These are phyloP conservation scores for Drosophila aldrichi DNA, from an alignment of 2,888 invertebrate species.

Conservation along the genomic window DNA sequence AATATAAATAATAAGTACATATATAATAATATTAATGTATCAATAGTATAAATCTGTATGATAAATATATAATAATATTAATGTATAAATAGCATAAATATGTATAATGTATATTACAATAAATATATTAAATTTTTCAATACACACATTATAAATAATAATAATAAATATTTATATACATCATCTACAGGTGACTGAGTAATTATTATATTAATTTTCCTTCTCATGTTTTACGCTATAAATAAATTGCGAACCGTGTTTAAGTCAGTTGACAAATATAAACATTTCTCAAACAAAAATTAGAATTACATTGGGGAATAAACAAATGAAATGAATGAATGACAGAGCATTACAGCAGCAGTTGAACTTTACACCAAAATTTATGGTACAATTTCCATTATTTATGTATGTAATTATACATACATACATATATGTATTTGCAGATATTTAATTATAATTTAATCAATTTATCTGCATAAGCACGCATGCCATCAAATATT, in stretches of 20 bases:
- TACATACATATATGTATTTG: background rate
- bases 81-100: no score
- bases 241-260: background rate
- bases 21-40: background rate
- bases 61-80: no score
- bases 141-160: background rate
- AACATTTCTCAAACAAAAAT: background rate
- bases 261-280: background rate
- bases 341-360: slow-evolving; percentile 1
- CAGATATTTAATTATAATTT: slow-evolving; percentile 9
- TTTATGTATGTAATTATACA: background rate
- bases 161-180: background rate
- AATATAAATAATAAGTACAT: no score
- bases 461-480: slow-evolving; percentile 19
- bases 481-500: background rate
- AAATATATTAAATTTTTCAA: background rate
- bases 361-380: background rate
- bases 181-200: background rate
- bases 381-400: background rate
- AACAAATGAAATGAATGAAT: slow-evolving; percentile 10
- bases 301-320: background rate
- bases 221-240: background rate
- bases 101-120: no score
- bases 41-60: background rate
- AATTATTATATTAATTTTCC: background rate